These are phyloP conservation scores for Drosophila yakuba DNA, from an alignment of 1,140 invertebrate species.

Conservation along the genomic window DNA sequence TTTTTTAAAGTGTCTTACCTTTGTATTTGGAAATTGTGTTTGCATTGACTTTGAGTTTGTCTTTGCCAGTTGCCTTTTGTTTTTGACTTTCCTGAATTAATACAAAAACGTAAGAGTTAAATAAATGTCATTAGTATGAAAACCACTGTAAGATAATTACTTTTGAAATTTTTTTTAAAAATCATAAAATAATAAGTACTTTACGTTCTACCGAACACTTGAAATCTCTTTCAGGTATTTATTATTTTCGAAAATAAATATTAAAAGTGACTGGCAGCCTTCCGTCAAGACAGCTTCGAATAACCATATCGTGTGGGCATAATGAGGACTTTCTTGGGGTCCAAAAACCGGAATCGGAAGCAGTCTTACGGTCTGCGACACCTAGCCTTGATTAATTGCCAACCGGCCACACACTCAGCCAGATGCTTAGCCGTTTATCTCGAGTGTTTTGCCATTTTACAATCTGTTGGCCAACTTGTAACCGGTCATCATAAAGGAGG, in stretches of 20 bases:
- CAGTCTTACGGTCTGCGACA: slow-evolving; percentile 20
- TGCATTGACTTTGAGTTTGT: slow-evolving; percentile 39
- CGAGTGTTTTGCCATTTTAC: slow-evolving; percentile 42
- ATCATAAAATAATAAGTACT: background rate
- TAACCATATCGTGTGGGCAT: slow-evolving; percentile 24
- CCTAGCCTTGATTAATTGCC: slow-evolving; percentile 53
- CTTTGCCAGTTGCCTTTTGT: slow-evolving; percentile 30
- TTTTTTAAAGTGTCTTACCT: too few species aligned
- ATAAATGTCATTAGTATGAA: background rate
- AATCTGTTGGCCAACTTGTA: slow-evolving; percentile 39
- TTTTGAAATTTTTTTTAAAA: background rate
- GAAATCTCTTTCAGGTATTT: background rate
- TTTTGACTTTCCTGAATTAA: slow-evolving; percentile 18
- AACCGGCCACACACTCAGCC: slow-evolving; percentile 31
- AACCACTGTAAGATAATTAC: accelerated
- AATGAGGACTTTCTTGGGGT: slow-evolving; percentile 13
- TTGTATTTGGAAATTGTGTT: slow-evolving; percentile 36
- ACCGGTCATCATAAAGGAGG: slow-evolving; percentile 29
- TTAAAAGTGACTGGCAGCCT: background rate
- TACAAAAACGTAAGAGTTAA: slow-evolving; percentile 6
- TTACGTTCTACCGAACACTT: too few species aligned
- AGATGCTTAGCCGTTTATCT: slow-evolving; percentile 46
- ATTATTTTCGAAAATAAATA: slow-evolving; percentile 3
- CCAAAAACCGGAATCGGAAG: slow-evolving; percentile 46
- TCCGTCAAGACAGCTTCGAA: background rate